phyloP scores from a whole-genome alignment of 1,140 invertebrate genomes.

The Ctenoplectra terminalis region DNA sequence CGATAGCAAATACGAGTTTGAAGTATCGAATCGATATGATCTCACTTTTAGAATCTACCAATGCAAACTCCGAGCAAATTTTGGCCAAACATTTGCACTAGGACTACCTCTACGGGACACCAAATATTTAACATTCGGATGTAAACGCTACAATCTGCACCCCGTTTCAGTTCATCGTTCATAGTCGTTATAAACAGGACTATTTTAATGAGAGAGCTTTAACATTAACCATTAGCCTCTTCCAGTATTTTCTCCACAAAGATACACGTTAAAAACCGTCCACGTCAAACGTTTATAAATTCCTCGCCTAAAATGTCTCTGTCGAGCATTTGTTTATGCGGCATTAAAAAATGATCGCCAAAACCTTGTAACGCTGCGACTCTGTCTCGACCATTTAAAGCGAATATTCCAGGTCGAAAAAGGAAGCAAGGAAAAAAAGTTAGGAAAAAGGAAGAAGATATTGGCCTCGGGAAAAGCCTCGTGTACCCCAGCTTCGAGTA shows the following conservation, averaged over 20 bases:
- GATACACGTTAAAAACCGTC: neutral
- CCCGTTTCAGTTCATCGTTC: neutral
- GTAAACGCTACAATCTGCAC: neutral
- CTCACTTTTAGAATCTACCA: neutral
- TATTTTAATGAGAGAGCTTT: neutral
- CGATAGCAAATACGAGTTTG: neutral
- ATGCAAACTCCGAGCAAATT: neutral
- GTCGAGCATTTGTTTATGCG: neutral
- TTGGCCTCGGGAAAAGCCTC: slow-evolving; percentile 8
- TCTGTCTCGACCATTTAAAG: slow-evolving; percentile 12
- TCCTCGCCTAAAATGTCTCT: neutral
- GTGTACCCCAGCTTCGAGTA: slow-evolving; percentile 11
- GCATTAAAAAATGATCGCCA: slow-evolving; percentile 8
- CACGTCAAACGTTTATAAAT: neutral
- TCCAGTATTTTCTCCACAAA: neutral
- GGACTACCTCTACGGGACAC: neutral
- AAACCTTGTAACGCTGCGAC: neutral
- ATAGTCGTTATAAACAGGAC: neutral
- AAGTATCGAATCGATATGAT: neutral
- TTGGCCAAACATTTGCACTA: slow-evolving; percentile 6
- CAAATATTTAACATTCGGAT: slow-evolving; percentile 19
- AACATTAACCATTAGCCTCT: neutral
- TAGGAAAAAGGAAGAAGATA: neutral
- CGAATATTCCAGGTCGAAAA: neutral
- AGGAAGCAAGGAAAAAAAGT: neutral